phyloP scores from a whole-genome alignment of 2,113 vertebrate genomes.

The Mustela lutreola region DNA sequence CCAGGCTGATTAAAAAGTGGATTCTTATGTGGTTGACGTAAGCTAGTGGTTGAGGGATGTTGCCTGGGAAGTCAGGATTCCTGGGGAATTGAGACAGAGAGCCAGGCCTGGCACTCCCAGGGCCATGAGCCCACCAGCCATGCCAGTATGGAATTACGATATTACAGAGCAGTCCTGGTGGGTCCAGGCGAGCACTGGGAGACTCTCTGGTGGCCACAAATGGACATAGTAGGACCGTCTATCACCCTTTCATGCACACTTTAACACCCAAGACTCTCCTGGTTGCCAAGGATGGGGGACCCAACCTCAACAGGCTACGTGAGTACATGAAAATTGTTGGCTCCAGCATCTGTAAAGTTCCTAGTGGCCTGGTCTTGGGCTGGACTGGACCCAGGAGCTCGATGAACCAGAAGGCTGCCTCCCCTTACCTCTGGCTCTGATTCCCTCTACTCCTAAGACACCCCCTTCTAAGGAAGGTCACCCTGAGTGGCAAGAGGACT shows the following conservation, averaged over 20 bases:
- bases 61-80: not conserved
- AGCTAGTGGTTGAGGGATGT: not conserved
- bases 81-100: not conserved
- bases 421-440: not conserved
- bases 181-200: not conserved
- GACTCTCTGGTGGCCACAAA: not conserved
- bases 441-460: not conserved
- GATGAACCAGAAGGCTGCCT: not conserved
- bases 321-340: not conserved
- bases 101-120: not conserved
- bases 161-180: not conserved
- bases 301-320: not conserved
- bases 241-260: not conserved
- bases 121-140: not conserved
- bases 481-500: conserved; percentile 59
- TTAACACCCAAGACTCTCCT: not conserved
- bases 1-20: not conserved
- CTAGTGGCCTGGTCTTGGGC: conserved; percentile 12
- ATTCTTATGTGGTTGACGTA: not conserved
- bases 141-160: not conserved
- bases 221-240: not conserved
- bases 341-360: conserved; percentile 29
- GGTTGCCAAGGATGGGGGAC: not conserved
- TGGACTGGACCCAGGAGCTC: conserved; percentile 38
- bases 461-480: conserved; percentile 57